Evolutionary conservation across 2,888 invertebrate species (phyloP).

Genomic region (Phyto melanocephala): DNA sequence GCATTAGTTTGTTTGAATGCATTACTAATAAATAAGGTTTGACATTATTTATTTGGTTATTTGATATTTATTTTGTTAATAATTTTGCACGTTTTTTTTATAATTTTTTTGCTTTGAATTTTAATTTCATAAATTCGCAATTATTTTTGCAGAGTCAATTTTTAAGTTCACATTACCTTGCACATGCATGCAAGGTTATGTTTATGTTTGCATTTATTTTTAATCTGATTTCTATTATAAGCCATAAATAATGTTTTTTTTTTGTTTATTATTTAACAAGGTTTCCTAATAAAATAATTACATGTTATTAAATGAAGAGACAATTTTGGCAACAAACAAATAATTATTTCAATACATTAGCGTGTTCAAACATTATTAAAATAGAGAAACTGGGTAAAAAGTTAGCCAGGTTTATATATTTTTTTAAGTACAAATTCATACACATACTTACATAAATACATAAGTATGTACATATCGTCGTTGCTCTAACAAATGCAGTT

Average conservation of each 20-base stretch:
- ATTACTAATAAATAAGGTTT: slow-evolving; percentile 38
- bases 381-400: too few species aligned
- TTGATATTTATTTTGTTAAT: slow-evolving; percentile 51
- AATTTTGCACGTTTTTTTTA: slow-evolving; percentile 59
- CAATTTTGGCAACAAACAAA: too few species aligned
- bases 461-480: too few species aligned
- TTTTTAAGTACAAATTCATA: too few species aligned
- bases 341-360: too few species aligned
- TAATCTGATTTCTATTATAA: slow-evolving; percentile 50
- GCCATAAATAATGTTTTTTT: slow-evolving; percentile 3
- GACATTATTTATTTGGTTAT: slow-evolving; percentile 43
- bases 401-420: too few species aligned
- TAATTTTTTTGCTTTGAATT: slow-evolving; percentile 54
- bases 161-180: slow-evolving; percentile 53
- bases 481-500: too few species aligned
- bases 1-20: slow-evolving; percentile 57
- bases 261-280: slow-evolving; percentile 18
- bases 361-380: too few species aligned
- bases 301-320: too few species aligned
- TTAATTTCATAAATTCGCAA: slow-evolving; percentile 48
- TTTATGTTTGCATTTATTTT: slow-evolving; percentile 14
- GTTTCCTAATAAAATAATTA: slow-evolving; percentile 18
- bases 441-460: too few species aligned
- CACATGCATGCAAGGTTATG: slow-evolving; percentile 48
- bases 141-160: slow-evolving; percentile 13